These are phyloP conservation scores for Proales similis DNA, from an alignment of 1,140 invertebrate genomes.

Conservation along the genomic window DNA sequence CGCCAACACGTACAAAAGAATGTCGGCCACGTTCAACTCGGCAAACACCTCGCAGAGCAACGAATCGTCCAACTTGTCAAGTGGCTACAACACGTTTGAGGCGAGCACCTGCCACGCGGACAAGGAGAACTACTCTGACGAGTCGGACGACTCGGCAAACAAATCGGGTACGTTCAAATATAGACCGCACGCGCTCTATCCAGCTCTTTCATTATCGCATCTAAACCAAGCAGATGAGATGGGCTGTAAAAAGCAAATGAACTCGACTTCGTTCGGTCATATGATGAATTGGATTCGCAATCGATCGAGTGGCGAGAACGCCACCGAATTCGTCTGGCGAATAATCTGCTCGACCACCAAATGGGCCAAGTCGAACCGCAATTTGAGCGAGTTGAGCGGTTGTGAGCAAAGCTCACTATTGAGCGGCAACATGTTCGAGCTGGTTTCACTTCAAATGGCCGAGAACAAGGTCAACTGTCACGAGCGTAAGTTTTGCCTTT, in stretches of 20 bases:
- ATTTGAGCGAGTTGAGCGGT: background rate
- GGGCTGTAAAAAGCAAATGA: background rate
- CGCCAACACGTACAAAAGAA: too few relatives aligned
- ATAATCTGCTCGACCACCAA: constrained; percentile 5
- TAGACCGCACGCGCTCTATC: too few relatives aligned
- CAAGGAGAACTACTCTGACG: background rate
- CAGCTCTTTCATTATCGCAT: too few relatives aligned
- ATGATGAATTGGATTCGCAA: constrained; percentile 35
- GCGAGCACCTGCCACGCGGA: too few relatives aligned
- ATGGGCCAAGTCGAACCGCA: constrained; percentile 11
- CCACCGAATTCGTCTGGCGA: constrained; percentile 3
- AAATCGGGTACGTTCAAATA: too few relatives aligned
- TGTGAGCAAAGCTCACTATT: background rate
- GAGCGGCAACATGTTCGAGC: constrained; percentile 8
- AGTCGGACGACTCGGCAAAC: background rate
- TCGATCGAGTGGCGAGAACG: constrained; percentile 9
- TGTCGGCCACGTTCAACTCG: too few relatives aligned
- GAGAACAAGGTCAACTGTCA: constrained; percentile 18
- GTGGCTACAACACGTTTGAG: constrained; percentile 26
- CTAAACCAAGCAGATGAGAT: constrained; percentile 2
- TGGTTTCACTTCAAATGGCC: constrained; percentile 33
- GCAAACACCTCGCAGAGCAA: too few relatives aligned
- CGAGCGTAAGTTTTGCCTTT: background rate
- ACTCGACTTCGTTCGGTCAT: constrained; percentile 16
- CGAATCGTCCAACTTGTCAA: too few relatives aligned